Percentiles rank a stretch among this genome's conserved stretches.
Evolutionary conservation across 2,113 vertebrate species (phyloP).

Genomic region (Eptesicus fuscus): DNA sequence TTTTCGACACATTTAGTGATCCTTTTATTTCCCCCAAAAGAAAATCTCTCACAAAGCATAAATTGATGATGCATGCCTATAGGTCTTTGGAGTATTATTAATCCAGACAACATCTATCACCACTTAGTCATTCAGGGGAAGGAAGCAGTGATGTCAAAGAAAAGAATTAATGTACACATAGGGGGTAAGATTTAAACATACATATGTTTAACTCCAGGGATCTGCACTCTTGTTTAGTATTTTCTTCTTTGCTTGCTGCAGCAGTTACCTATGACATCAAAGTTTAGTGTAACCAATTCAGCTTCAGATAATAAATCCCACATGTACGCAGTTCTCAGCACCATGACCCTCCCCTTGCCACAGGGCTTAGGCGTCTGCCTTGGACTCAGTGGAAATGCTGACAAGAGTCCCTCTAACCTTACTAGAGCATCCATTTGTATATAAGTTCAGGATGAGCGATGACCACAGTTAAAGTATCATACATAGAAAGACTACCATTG

Average conservation of each 20-base stretch:
- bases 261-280: not conserved
- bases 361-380: not conserved
- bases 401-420: not conserved
- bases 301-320: not conserved
- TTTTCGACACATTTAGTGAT: not conserved
- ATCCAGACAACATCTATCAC: not conserved
- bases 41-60: not conserved
- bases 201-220: not conserved
- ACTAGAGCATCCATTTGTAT: not conserved
- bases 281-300: not conserved
- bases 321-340: not conserved
- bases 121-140: not conserved
- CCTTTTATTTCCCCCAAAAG: not conserved
- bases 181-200: not conserved
- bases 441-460: not conserved
- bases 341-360: not conserved
- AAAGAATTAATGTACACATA: not conserved
- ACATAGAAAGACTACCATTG: rapidly evolving
- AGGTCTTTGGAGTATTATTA: not conserved
- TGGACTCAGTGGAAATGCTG: not conserved
- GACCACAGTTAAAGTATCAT: rapidly evolving
- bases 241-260: not conserved
- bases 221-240: not conserved
- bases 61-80: not conserved
- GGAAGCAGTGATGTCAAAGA: not conserved